phyloP scores from a whole-genome alignment of 2,113 vertebrate species.

The Dipodomys merriami region DNA sequence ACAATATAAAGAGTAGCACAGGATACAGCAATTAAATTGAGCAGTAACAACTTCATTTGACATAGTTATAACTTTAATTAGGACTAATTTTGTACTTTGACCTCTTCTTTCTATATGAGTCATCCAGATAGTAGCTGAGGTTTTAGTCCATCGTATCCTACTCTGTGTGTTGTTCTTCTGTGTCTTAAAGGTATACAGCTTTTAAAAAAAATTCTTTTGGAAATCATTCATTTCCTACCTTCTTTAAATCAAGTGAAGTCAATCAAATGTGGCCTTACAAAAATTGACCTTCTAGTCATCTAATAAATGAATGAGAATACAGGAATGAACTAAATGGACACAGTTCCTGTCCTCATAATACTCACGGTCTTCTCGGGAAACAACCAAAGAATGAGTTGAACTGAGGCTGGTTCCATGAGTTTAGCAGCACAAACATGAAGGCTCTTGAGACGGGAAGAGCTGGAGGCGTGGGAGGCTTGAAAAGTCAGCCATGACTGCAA shows the following conservation, averaged over 20 bases:
- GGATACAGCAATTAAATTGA: constrained; percentile 1
- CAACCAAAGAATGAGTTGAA: constrained; percentile 1
- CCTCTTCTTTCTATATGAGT: background rate
- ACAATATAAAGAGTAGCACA: constrained; percentile 2
- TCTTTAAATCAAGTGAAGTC: constrained; percentile 24
- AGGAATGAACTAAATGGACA: background rate
- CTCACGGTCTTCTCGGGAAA: background rate
- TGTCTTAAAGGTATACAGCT: background rate
- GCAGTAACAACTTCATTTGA: constrained; percentile 14
- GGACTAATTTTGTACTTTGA: background rate
- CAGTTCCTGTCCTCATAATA: background rate
- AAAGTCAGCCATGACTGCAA: background rate
- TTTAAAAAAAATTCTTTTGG: background rate
- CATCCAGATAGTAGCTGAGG: background rate
- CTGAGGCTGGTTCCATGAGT: background rate
- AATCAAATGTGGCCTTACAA: background rate
- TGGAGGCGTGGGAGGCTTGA: background rate
- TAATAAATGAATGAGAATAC: background rate
- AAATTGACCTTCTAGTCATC: constrained; percentile 1
- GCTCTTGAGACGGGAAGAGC: background rate
- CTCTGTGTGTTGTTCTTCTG: background rate
- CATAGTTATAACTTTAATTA: background rate
- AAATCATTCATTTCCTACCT: background rate
- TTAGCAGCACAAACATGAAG: background rate
- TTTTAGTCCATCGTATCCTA: background rate